phyloP scores from a whole-genome alignment of 2,888 invertebrate genomes.

The Cantharis lateralis region DNA sequence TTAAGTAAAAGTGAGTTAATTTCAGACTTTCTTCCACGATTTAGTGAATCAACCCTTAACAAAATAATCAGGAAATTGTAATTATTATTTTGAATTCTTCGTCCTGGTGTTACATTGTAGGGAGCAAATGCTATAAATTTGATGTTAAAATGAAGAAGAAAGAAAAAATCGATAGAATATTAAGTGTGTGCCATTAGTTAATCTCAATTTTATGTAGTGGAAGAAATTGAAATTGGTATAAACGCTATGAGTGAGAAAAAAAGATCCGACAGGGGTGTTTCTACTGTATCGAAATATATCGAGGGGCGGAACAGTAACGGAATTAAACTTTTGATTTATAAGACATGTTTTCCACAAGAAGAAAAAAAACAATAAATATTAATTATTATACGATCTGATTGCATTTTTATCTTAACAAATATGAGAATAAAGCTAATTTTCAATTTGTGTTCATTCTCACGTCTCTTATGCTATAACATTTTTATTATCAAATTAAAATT shows the following conservation, averaged over 20 bases:
- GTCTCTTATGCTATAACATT: constrained; percentile 49
- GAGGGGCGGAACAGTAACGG: constrained; percentile 43
- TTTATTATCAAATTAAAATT: constrained; percentile 53
- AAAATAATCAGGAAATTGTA: no score
- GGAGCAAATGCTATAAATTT: neutral
- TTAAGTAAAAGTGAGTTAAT: neutral
- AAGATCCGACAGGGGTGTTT: constrained; percentile 30
- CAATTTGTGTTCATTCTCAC: constrained; percentile 55
- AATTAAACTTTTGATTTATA: constrained; percentile 44
- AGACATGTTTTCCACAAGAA: constrained; percentile 4
- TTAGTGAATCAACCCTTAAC: neutral
- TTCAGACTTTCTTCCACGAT: neutral
- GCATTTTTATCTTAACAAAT: constrained; percentile 9
- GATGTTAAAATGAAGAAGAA: neutral
- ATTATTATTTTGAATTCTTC: no score
- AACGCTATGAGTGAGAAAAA: constrained; percentile 30
- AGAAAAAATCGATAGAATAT: neutral
- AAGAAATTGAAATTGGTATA: constrained; percentile 34
- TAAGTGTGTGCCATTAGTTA: constrained; percentile 28
- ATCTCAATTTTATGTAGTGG: constrained; percentile 37
- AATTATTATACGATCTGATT: constrained; percentile 17
- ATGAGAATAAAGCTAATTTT: constrained; percentile 46
- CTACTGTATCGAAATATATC: constrained; percentile 38
- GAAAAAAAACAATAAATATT: constrained; percentile 16
- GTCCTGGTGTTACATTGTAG: neutral